Evolutionary conservation across 2,113 vertebrate genomes (phyloP).

Genomic region (Eupsittula cactorum): DNA sequence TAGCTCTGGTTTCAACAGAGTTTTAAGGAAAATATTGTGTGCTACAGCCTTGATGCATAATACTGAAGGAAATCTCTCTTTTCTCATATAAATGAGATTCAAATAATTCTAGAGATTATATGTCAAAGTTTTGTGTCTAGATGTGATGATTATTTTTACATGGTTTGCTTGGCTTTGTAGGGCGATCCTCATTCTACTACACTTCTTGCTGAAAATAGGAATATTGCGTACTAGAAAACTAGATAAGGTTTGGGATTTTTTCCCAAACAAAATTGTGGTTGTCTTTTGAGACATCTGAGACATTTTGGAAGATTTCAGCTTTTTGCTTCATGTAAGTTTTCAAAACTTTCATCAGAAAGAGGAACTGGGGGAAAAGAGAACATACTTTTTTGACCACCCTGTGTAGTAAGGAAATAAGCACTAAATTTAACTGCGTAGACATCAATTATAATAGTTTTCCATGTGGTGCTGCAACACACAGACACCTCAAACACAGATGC

Average conservation of each 20-base stretch:
- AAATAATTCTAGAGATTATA: neutral
- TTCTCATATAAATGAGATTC: neutral
- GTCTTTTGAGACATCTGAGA: neutral
- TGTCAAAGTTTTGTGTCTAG: neutral
- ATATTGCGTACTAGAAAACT: neutral
- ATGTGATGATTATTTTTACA: neutral
- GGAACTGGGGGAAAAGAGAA: accelerated
- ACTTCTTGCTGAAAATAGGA: neutral
- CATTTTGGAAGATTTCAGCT: neutral
- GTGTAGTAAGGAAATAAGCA: neutral
- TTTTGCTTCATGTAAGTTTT: neutral
- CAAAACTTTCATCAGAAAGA: neutral
- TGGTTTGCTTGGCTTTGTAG: neutral
- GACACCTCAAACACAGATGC: neutral
- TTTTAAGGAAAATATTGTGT: neutral
- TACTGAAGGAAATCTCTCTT: neutral
- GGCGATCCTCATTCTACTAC: neutral
- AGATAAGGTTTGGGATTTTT: neutral
- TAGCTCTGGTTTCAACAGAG: neutral
- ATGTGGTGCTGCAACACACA: neutral
- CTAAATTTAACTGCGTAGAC: neutral
- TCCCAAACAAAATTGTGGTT: neutral
- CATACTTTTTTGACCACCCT: neutral
- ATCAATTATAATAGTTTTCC: neutral
- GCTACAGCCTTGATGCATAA: neutral